phyloP scores from a whole-genome alignment of 23 tunicate species.

The Styela plicata region DNA sequence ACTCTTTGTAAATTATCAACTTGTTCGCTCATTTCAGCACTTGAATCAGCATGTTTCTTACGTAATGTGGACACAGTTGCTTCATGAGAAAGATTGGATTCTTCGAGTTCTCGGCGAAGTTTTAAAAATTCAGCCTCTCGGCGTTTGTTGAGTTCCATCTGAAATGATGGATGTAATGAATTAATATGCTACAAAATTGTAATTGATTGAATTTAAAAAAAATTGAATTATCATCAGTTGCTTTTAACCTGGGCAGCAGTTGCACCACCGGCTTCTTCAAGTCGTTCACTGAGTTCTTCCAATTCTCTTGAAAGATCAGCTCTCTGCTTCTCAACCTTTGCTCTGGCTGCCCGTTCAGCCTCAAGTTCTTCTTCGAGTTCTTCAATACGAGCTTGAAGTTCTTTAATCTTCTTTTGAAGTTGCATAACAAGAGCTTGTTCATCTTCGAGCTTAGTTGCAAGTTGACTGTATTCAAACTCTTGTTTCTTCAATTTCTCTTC shows the following conservation, averaged over 20 bases:
- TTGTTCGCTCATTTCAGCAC: constrained; percentile 49
- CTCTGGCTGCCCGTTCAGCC: constrained; percentile 42
- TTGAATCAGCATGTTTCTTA: constrained; percentile 45
- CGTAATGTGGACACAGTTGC: constrained; percentile 38
- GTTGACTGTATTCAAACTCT: constrained; percentile 93
- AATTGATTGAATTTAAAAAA: not conserved
- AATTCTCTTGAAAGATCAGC: constrained; percentile 45
- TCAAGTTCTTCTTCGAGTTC: constrained; percentile 56
- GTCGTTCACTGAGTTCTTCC: constrained; percentile 52
- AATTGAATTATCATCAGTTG: not conserved
- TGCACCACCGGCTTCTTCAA: constrained; percentile 49
- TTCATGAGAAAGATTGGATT: constrained; percentile 40
- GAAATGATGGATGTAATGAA: not conserved
- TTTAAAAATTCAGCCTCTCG: constrained; percentile 49
- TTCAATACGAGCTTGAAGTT: constrained; percentile 74
- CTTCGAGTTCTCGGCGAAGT: constrained; percentile 36
- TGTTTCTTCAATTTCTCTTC: constrained; percentile 90
- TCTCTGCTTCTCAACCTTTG: constrained; percentile 38
- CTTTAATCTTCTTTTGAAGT: constrained; percentile 96
- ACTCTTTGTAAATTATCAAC: constrained; percentile 39
- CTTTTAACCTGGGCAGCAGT: constrained; percentile 43
- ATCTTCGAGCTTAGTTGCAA: constrained; percentile 91
- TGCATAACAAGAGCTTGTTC: constrained; percentile 90
- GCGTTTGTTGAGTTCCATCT: constrained; percentile 42
- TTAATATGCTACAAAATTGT: not conserved